Conservation (phyloP, 2,888 invertebrate genomes). For the Polydrusus tereticollis region DNA sequence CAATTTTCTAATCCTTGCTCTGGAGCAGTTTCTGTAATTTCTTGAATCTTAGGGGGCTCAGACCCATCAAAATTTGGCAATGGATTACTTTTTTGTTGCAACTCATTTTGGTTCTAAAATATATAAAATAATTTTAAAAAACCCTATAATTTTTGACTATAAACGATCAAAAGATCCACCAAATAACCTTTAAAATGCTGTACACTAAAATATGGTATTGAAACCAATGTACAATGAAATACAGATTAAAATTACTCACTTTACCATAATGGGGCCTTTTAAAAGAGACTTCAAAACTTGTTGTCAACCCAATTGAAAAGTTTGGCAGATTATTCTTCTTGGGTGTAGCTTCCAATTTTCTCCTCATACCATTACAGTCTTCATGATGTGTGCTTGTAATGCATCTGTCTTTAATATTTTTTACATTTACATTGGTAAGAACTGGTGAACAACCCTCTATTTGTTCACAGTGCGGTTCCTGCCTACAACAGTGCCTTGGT, state of each 20-base stretch:
- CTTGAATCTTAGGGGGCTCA: slow-evolving; percentile 58
- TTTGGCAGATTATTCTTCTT: slow-evolving; percentile 16
- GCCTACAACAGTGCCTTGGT: neutral
- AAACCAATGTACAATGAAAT: too few species aligned
- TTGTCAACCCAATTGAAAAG: slow-evolving; percentile 79
- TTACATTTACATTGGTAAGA: neutral
- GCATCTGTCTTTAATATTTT: slow-evolving; percentile 20
- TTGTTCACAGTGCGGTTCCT: neutral
- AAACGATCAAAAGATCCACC: too few species aligned
- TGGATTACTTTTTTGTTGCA: slow-evolving; percentile 15
- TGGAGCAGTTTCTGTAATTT: slow-evolving; percentile 59
- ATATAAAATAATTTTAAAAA: neutral
- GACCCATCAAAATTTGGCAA: slow-evolving; percentile 4
- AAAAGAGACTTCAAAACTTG: slow-evolving; percentile 76
- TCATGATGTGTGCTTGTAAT: slow-evolving; percentile 24
- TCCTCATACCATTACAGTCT: neutral
- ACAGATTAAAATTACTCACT: slow-evolving; percentile 2
- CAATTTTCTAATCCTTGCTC: slow-evolving; percentile 2
- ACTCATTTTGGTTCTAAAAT: slow-evolving; percentile 18
- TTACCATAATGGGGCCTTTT: slow-evolving; percentile 51
- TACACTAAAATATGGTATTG: too few species aligned
- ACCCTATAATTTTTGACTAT: too few species aligned
- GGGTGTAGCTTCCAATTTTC: slow-evolving; percentile 1
- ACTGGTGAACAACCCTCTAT: neutral
- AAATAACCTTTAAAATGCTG: too few species aligned